Evolutionary conservation across 2,797 vertebrate genomes (phyloP).

Genomic region (Distichodus sexfasciatus): DNA sequence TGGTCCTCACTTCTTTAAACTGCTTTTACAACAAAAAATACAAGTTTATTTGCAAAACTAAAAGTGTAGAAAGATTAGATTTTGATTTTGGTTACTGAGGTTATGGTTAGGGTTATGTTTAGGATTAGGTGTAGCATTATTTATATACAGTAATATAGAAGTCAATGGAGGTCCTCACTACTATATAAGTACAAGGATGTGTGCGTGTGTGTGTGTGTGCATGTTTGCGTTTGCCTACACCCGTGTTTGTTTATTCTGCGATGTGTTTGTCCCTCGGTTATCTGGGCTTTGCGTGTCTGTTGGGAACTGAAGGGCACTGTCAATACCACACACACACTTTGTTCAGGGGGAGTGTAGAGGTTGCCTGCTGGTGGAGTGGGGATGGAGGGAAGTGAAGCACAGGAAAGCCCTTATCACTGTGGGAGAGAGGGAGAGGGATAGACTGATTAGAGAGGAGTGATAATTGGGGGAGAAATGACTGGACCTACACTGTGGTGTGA

Average conservation of each 20-base stretch:
- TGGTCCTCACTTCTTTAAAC: no score
- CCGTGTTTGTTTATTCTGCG: constrained; percentile 26
- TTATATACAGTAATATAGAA: no score
- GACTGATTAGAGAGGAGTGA: constrained; percentile 54
- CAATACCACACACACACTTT: constrained; percentile 2
- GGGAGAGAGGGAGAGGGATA: constrained; percentile 63
- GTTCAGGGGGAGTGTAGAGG: neutral
- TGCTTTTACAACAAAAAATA: no score
- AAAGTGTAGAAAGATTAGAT: no score
- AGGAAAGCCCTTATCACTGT: constrained; percentile 63
- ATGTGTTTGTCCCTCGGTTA: constrained; percentile 15
- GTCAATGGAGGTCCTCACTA: no score
- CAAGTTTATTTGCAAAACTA: no score
- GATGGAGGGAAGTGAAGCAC: constrained; percentile 52
- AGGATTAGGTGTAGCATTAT: no score
- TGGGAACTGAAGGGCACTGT: constrained; percentile 8
- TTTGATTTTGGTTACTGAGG: no score
- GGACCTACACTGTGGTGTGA: constrained; percentile 23
- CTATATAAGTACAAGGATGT: neutral
- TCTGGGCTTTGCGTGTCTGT: constrained; percentile 11
- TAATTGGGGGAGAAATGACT: constrained; percentile 32
- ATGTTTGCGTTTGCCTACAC: neutral
- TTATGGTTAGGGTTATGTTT: no score
- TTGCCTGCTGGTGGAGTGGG: constrained; percentile 27
- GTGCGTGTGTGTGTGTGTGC: neutral